Evolutionary conservation across 2,888 invertebrate species (phyloP).

Genomic region (Drosophila tanythrix): DNA sequence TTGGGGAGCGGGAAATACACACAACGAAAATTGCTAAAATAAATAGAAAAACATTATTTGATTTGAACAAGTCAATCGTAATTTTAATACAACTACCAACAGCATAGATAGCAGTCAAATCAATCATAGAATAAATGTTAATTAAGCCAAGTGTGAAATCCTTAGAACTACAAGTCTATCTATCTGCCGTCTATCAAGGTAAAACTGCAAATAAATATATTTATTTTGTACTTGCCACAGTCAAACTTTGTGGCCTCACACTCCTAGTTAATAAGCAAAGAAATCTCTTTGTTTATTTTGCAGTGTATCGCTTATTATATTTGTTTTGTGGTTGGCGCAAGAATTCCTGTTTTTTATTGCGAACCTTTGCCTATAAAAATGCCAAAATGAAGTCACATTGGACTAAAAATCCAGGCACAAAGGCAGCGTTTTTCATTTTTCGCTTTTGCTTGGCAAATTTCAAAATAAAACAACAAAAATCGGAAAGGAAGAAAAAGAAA

Average conservation of each 20-base stretch:
- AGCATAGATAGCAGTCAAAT: no score
- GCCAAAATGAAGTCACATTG: conserved; percentile 56
- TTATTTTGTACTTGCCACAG: background rate
- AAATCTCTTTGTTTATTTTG: background rate
- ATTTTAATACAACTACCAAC: background rate
- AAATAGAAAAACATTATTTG: background rate
- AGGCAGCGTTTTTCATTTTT: conserved; percentile 34
- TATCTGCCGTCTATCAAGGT: background rate
- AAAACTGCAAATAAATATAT: background rate
- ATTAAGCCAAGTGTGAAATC: background rate
- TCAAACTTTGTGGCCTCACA: background rate
- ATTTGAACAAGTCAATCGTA: background rate
- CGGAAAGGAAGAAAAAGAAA: background rate
- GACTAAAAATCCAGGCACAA: conserved; percentile 40
- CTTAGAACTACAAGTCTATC: background rate
- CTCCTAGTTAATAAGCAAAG: background rate
- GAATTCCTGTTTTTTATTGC: conserved; percentile 18
- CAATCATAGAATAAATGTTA: background rate
- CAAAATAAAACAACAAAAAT: conserved; percentile 9
- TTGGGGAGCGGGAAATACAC: background rate
- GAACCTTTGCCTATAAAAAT: conserved; percentile 58
- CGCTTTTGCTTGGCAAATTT: conserved; percentile 17
- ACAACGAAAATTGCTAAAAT: background rate
- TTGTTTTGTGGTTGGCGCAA: conserved; percentile 46
- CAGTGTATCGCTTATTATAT: conserved; percentile 50